These are phyloP conservation scores for Dichetophora obliterata DNA, from an alignment of 2,888 invertebrate species.

Conservation along the genomic window DNA sequence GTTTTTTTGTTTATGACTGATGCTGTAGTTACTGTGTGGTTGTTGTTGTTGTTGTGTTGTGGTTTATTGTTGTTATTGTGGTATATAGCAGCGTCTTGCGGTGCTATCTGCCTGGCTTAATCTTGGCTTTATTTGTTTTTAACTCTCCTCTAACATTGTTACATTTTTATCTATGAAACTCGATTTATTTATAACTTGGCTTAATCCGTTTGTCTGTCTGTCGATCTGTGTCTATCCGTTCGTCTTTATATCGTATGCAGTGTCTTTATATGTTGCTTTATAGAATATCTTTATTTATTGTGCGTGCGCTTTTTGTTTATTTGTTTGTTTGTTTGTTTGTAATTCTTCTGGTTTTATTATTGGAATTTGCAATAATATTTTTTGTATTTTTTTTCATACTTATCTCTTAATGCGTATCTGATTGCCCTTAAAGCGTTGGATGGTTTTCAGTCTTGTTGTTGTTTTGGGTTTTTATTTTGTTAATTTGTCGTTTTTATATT, in stretches of 20 bases:
- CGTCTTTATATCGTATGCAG: constrained; percentile 8
- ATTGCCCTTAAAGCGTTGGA: neutral
- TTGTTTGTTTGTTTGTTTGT: constrained; percentile 6
- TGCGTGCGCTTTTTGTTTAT: constrained; percentile 2
- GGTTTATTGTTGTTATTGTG: constrained; percentile 4
- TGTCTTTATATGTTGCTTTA: neutral
- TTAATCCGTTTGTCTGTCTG: constrained; percentile 3
- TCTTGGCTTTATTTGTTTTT: constrained; percentile 39
- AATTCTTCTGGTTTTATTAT: constrained; percentile 18
- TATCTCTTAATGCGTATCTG: constrained; percentile 2
- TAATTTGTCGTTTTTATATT: neutral
- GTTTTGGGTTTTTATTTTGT: neutral
- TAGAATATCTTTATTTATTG: constrained; percentile 18
- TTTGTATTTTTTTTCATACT: neutral
- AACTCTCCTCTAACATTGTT: constrained; percentile 35
- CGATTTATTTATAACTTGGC: constrained; percentile 37
- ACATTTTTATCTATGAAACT: constrained; percentile 34
- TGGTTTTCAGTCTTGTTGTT: neutral
- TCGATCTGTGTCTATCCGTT: neutral
- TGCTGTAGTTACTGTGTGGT: neutral
- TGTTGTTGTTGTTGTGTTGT: neutral
- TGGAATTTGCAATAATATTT: constrained; percentile 24
- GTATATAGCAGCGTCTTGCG: constrained; percentile 28
- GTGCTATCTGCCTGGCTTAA: constrained; percentile 15
- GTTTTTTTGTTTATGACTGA: neutral